phyloP scores from a whole-genome alignment of 2,113 vertebrate species.

The Lates calcarifer region DNA sequence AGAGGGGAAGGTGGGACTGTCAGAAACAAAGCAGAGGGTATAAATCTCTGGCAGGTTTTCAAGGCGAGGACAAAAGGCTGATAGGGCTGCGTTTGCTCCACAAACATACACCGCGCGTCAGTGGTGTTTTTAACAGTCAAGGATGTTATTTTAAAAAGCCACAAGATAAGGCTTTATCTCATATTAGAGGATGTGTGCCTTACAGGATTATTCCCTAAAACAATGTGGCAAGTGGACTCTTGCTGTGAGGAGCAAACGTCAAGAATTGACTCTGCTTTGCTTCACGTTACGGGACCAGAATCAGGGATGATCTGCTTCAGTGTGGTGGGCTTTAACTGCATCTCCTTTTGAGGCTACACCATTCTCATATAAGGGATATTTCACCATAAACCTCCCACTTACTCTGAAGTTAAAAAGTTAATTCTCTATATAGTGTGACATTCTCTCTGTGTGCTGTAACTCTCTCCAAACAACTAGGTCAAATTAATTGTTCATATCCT shows the following conservation, averaged over 20 bases:
- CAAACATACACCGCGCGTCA: background rate
- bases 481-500: background rate
- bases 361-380: background rate
- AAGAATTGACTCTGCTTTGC: background rate
- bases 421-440: background rate
- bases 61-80: slow-evolving; percentile 23
- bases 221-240: background rate
- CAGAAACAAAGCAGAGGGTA: slow-evolving; percentile 1
- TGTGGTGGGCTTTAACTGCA: background rate
- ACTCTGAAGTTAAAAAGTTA: background rate
- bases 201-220: slow-evolving; percentile 36
- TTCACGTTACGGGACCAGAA: background rate
- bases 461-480: background rate
- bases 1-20: background rate
- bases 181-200: slow-evolving; percentile 23
- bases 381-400: background rate
- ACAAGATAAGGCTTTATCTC: slow-evolving; percentile 28
- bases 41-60: slow-evolving; percentile 33
- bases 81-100: background rate
- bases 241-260: background rate
- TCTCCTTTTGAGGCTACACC: background rate
- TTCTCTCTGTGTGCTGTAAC: background rate
- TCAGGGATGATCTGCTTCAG: background rate
- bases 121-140: slow-evolving; percentile 3
- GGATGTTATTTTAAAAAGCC: slow-evolving; percentile 31